Base-by-base conservation (phyloP, 1,140 invertebrate genomes). In the Leptopilina boulardi region DNA sequence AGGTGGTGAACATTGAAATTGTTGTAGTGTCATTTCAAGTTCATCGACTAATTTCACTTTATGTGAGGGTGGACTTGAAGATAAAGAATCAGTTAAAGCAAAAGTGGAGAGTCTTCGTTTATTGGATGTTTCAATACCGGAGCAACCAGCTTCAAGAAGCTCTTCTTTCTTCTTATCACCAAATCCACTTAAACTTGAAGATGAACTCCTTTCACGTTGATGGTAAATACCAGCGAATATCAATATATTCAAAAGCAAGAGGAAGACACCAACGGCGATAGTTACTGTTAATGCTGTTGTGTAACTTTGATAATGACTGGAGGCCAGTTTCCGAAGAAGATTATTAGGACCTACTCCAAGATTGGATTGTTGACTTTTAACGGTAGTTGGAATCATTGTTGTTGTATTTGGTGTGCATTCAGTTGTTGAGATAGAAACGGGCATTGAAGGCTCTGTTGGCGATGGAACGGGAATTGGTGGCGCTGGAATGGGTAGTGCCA, bases 181-280 rank as follows among this genome's bases (percentile, higher is more conserved):
- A 75, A 91, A 89, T 0, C 80, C 77, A 10, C 81, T 77, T 18
- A 86, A 74, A 5, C 85, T 79, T 26, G 79, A 82, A 9, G 83
- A 42, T 0, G 82, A 82, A 70, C 87, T 87, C 38, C 95, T 93
- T 82, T 97, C 95, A 9, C 97, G 93, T 87, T 98, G 96, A 85
- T 98, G 97, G 86, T 98, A 98, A 51, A 99, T 97, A 38, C 97
- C 97, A 42, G 97, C 97, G 85, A 99, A 98, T 71, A 99, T 98
- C 0, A 99, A 92, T 8, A 98, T 94, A 88, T 99, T 99, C 2
- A 99, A 92, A 9, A 99, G 92, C 3, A 99, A 92, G 8, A 96
- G 91, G 76, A 96, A 96, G 77, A 95, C 97, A 0, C 98, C 98
- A 2, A 99, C 96, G 0, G 96, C 97, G 73, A 99, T 97, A 0